Conservation (phyloP, 53 echinoderm and acorn worm species). For the Luidia sarsii region DNA sequence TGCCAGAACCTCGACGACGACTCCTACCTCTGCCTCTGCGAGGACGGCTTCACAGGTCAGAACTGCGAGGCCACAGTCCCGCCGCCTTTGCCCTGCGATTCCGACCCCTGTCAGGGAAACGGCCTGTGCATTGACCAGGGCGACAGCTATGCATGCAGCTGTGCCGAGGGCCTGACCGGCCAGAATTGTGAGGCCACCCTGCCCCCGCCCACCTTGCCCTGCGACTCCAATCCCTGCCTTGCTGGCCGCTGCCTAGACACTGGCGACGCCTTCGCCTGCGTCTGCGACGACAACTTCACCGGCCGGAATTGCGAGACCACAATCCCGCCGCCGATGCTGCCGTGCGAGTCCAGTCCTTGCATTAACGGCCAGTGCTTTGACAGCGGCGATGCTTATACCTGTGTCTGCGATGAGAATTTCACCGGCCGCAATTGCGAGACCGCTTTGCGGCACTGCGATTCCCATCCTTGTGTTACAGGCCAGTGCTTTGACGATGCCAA, state of each 20-base stretch:
- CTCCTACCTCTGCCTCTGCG: slow-evolving; percentile 68
- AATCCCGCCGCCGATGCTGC: background rate
- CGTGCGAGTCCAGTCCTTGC: slow-evolving; percentile 64
- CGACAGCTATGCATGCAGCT: slow-evolving; percentile 60
- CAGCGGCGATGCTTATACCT: slow-evolving; percentile 46
- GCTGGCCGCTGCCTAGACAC: slow-evolving; percentile 59
- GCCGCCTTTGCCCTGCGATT: slow-evolving; percentile 68
- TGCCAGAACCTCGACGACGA: slow-evolving; percentile 17
- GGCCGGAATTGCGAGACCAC: slow-evolving; percentile 66
- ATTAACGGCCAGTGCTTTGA: slow-evolving; percentile 39
- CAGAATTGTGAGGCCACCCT: slow-evolving; percentile 61
- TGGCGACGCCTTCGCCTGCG: slow-evolving; percentile 48
- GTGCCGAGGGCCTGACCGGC: slow-evolving; percentile 54
- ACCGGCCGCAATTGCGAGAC: slow-evolving; percentile 62
- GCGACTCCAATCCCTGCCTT: slow-evolving; percentile 69
- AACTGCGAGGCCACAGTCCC: slow-evolving; percentile 65
- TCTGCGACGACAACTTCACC: slow-evolving; percentile 48
- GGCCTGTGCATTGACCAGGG: slow-evolving; percentile 65
- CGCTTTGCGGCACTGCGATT: slow-evolving; percentile 69
- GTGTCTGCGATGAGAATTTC: slow-evolving; percentile 58
- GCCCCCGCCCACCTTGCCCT: slow-evolving; percentile 41
- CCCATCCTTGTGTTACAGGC: slow-evolving; percentile 75
- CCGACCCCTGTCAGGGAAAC: slow-evolving; percentile 63
- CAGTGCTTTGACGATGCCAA: slow-evolving; percentile 64
- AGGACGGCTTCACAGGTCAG: slow-evolving; percentile 58